Evolutionary conservation across 2,797 vertebrate species (phyloP).

Genomic region (Poecilia picta): DNA sequence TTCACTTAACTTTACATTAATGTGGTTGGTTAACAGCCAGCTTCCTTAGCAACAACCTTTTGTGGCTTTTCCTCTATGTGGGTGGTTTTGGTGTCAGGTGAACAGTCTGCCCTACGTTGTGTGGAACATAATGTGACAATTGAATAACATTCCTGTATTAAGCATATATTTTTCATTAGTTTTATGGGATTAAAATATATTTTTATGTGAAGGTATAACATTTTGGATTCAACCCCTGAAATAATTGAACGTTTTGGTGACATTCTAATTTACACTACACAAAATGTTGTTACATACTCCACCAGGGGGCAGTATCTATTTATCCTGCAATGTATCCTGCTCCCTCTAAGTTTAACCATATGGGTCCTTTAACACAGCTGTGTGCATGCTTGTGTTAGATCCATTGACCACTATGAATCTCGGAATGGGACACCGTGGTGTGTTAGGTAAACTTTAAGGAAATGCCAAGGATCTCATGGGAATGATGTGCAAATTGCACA

Average conservation of each 20-base stretch:
- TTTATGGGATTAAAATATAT: not conserved
- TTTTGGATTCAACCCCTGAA: not conserved
- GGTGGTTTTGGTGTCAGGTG: not conserved
- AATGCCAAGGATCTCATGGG: conserved; percentile 71
- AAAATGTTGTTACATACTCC: conserved; percentile 14
- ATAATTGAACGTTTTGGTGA: not conserved
- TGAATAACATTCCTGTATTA: not conserved
- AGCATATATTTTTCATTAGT: not conserved
- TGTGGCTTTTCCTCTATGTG: not conserved
- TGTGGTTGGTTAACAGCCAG: not conserved
- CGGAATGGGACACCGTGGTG: conserved; percentile 38
- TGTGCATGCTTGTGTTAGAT: conserved; percentile 65
- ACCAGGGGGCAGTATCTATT: conserved; percentile 52
- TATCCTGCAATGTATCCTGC: not conserved
- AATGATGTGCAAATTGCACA: conserved; percentile 51
- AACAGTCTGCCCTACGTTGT: not conserved
- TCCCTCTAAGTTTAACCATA: conserved; percentile 1
- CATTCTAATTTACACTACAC: not conserved
- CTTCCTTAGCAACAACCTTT: not conserved
- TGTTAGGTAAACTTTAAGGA: conserved; percentile 69
- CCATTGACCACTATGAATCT: conserved; percentile 58
- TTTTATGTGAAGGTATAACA: not conserved
- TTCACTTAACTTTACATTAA: not conserved
- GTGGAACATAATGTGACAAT: not conserved
- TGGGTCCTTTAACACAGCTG: conserved; percentile 54